phyloP scores from a whole-genome alignment of 2,113 vertebrate species.

The Riparia riparia region DNA sequence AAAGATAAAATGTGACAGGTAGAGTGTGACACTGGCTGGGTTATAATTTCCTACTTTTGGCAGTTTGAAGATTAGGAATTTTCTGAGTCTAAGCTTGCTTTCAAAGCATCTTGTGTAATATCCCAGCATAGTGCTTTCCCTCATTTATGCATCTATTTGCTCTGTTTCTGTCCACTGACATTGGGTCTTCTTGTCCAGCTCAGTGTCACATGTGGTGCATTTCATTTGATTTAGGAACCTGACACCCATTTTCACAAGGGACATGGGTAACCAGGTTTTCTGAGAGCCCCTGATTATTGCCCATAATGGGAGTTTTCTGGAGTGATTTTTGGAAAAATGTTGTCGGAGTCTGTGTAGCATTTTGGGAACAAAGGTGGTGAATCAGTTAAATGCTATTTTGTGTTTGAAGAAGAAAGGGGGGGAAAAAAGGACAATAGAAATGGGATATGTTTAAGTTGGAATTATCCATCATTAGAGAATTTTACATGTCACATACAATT shows the following conservation, averaged over 20 bases:
- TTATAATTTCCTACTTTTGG: background rate
- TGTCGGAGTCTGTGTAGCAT: fast-evolving
- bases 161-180: background rate
- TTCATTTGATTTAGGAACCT: background rate
- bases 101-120: background rate
- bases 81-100: background rate
- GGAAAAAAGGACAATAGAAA: background rate
- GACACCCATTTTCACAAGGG: background rate
- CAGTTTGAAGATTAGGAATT: background rate
- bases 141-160: background rate
- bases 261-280: background rate
- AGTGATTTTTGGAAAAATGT: background rate
- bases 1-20: background rate
- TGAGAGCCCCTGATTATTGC: background rate
- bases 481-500: background rate
- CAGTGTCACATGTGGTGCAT: background rate
- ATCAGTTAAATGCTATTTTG: background rate
- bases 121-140: background rate
- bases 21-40: background rate
- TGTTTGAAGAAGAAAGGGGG: background rate
- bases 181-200: background rate
- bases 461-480: background rate
- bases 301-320: background rate
- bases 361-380: background rate
- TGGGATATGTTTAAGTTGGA: background rate